phyloP scores from a whole-genome alignment of 30 jellyfish, hydroid and myxozoan genomes.

The Pelagia noctiluca region DNA sequence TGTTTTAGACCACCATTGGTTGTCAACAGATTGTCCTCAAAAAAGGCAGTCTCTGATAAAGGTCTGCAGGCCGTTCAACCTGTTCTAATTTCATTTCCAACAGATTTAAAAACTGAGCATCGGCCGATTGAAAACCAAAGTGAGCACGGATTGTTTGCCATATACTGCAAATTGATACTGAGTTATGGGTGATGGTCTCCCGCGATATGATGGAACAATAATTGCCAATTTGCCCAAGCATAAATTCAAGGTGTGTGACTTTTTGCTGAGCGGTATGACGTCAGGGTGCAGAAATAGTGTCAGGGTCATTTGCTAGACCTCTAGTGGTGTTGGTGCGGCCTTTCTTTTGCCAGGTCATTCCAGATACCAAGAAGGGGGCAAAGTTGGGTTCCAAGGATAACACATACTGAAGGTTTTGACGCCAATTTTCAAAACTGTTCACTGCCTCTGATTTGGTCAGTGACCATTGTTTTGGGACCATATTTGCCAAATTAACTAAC shows the following conservation, averaged over 20 bases:
- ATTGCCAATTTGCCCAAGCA: neutral
- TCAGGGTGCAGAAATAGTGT: neutral
- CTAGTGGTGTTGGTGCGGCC: neutral
- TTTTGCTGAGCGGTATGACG: neutral
- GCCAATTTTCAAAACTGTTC: neutral
- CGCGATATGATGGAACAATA: neutral
- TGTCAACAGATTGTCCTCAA: slow-evolving; percentile 41
- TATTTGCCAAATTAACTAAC: too few species aligned
- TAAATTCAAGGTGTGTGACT: neutral
- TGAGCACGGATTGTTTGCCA: neutral
- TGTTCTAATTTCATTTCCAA: neutral
- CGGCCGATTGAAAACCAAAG: neutral
- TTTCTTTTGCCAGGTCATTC: neutral
- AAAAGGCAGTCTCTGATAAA: slow-evolving; percentile 47
- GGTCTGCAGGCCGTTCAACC: slow-evolving; percentile 53
- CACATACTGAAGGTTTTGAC: neutral
- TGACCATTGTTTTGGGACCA: neutral
- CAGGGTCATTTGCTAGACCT: neutral
- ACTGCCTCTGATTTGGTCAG: neutral
- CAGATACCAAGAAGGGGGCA: neutral
- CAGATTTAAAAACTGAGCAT: neutral
- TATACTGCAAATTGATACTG: neutral
- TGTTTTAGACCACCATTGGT: slow-evolving; percentile 34
- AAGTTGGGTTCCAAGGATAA: neutral
- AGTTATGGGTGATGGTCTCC: neutral